phyloP scores from a whole-genome alignment of 2,888 invertebrate species.

The Lacanobia wlatinum region DNA sequence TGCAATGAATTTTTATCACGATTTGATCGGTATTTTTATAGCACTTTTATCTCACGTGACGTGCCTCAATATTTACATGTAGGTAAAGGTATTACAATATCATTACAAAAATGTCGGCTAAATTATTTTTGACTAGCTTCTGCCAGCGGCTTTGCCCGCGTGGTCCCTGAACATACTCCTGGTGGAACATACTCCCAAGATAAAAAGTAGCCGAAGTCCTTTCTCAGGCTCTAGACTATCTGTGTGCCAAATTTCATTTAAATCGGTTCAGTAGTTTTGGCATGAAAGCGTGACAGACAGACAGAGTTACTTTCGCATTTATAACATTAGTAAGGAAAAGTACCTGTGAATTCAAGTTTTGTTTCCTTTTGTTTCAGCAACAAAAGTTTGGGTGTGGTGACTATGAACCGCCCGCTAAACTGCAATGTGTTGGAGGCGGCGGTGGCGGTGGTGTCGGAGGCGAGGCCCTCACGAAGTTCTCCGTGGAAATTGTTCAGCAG shows the following conservation, averaged over 20 bases:
- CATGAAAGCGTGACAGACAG: no score
- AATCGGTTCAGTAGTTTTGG: no score
- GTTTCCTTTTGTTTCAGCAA: conserved; percentile 91
- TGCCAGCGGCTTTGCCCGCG: no score
- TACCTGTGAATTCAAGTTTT: conserved; percentile 54
- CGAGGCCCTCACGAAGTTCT: conserved; percentile 93
- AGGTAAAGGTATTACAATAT: conserved; percentile 31
- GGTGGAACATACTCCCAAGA: no score
- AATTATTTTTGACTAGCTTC: conserved; percentile 15
- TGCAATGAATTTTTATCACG: conserved; percentile 47
- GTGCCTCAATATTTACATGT: conserved; percentile 36
- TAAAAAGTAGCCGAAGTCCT: no score
- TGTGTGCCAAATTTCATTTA: no score
- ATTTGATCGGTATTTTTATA: conserved; percentile 50
- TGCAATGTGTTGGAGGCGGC: conserved; percentile 87
- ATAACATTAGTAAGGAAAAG: no score
- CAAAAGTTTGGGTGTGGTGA: conserved; percentile 95
- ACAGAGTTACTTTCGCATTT: no score
- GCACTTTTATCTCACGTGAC: conserved; percentile 47
- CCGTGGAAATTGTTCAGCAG: conserved; percentile 98
- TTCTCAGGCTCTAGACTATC: no score
- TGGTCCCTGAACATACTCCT: no score
- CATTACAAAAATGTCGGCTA: conserved; percentile 7
- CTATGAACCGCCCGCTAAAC: conserved; percentile 95
- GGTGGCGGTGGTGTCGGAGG: conserved; percentile 85